Evolutionary conservation across 2,888 invertebrate genomes (phyloP).

Genomic region (Syritta pipiens): DNA sequence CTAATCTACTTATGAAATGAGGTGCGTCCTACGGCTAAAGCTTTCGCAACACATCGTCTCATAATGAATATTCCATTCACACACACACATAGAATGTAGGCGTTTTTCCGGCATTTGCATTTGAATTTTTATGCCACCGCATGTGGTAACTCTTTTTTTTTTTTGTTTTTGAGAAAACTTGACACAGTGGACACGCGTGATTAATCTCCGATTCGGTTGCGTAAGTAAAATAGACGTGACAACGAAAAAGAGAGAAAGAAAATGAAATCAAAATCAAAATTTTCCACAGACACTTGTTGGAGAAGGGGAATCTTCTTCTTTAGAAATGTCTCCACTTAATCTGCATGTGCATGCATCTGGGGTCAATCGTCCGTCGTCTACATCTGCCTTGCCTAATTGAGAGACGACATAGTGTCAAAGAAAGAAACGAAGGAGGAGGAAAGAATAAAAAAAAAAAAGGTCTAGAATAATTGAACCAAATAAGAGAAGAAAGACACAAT

Average conservation of each 20-base stretch:
- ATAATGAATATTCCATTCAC: slow-evolving; percentile 7
- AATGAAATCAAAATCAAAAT: neutral
- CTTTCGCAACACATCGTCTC: neutral
- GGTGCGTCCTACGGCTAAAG: neutral
- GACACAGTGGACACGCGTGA: too few species aligned
- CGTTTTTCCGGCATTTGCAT: slow-evolving; percentile 28
- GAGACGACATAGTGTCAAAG: slow-evolving; percentile 49
- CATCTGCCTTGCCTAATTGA: slow-evolving; percentile 50
- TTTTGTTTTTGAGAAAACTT: slow-evolving; percentile 9
- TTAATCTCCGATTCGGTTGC: too few species aligned
- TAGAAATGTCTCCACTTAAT: slow-evolving; percentile 20
- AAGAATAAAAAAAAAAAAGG: neutral
- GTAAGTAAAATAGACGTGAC: too few species aligned
- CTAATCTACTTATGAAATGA: too few species aligned
- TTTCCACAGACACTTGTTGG: neutral
- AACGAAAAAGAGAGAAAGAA: too few species aligned
- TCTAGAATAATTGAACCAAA: slow-evolving; percentile 58
- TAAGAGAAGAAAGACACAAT: slow-evolving; percentile 52
- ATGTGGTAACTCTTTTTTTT: neutral
- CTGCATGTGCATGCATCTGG: slow-evolving; percentile 47
- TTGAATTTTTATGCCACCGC: slow-evolving; percentile 1
- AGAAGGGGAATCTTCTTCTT: neutral
- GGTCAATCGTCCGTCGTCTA: slow-evolving; percentile 50
- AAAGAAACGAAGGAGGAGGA: neutral
- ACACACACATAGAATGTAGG: slow-evolving; percentile 31